Evolutionary conservation across 2,888 invertebrate genomes (phyloP).

Genomic region (Crocallis elinguaria): DNA sequence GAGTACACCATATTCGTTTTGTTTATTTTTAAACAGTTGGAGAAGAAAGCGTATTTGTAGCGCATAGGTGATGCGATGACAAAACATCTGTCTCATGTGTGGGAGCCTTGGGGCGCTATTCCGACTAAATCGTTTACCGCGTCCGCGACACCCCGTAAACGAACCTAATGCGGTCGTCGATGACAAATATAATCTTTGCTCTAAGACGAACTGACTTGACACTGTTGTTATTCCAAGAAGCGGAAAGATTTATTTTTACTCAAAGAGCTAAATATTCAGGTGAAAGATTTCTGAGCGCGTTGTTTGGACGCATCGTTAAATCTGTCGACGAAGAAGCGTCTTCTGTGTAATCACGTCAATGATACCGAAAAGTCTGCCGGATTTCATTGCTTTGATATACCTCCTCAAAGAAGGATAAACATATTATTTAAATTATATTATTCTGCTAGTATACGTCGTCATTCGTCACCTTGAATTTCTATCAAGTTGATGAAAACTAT

Average conservation of each 20-base stretch:
- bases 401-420: conserved; percentile 74
- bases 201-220: conserved; percentile 78
- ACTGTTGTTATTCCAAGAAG: conserved; percentile 82
- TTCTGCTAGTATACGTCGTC: conserved; percentile 33
- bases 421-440: conserved; percentile 56
- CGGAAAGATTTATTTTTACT: conserved; percentile 81
- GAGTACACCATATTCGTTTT: conserved; percentile 53
- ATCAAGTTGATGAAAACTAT: no score
- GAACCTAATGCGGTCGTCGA: conserved; percentile 74
- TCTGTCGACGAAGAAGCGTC: conserved; percentile 68
- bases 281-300: conserved; percentile 80
- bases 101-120: conserved; percentile 57
- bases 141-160: conserved; percentile 72
- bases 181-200: conserved; percentile 84
- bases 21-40: conserved; percentile 64
- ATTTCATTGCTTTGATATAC: conserved; percentile 75
- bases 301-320: conserved; percentile 75
- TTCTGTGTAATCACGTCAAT: conserved; percentile 82
- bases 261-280: conserved; percentile 83
- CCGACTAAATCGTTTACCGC: conserved; percentile 72
- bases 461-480: not conserved
- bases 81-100: conserved; percentile 75
- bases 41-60: conserved; percentile 62
- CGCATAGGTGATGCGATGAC: conserved; percentile 61
- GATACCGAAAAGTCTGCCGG: conserved; percentile 75